A percentile compares a stretch with the other conserved stretches of the same genome.
These are phyloP conservation scores for Limenitis camilla DNA, from an alignment of 2,888 invertebrate genomes.

Conservation along the genomic window DNA sequence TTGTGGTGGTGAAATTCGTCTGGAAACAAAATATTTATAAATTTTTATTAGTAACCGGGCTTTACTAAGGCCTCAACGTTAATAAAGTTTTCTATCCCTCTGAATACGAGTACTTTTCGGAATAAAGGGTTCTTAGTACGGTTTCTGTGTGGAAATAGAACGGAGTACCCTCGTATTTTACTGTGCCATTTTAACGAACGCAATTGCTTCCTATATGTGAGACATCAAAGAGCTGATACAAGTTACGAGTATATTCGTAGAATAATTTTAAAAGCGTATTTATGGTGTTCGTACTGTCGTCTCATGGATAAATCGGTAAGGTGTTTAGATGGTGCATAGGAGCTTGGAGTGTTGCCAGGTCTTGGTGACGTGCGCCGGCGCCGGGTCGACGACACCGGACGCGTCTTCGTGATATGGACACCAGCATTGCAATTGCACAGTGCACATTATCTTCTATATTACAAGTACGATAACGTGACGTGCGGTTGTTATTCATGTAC, in stretches of 20 bases:
- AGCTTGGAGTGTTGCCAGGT: conserved; percentile 58
- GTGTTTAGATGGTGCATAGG: conserved; percentile 30
- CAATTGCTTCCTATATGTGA: neutral
- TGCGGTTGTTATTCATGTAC: neutral
- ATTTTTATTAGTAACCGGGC: too few species aligned
- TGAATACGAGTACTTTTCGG: too few species aligned
- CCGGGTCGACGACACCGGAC: conserved; percentile 45
- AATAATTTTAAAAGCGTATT: neutral
- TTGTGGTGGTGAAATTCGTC: too few species aligned
- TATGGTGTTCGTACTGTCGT: neutral
- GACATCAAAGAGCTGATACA: conserved; percentile 2
- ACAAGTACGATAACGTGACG: neutral
- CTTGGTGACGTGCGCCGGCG: conserved; percentile 42
- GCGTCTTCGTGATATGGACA: conserved; percentile 21
- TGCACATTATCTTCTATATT: conserved; percentile 13
- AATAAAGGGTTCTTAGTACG: too few species aligned
- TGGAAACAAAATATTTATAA: too few species aligned
- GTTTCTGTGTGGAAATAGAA: too few species aligned
- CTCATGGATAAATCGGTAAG: conserved; percentile 7
- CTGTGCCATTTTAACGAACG: neutral
- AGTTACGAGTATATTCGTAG: neutral
- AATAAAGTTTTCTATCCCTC: too few species aligned
- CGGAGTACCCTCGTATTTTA: neutral
- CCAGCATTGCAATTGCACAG: conserved; percentile 12
- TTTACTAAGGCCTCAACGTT: too few species aligned